phyloP scores from a whole-genome alignment of 2,888 invertebrate genomes.

The Trichacis sp. region DNA sequence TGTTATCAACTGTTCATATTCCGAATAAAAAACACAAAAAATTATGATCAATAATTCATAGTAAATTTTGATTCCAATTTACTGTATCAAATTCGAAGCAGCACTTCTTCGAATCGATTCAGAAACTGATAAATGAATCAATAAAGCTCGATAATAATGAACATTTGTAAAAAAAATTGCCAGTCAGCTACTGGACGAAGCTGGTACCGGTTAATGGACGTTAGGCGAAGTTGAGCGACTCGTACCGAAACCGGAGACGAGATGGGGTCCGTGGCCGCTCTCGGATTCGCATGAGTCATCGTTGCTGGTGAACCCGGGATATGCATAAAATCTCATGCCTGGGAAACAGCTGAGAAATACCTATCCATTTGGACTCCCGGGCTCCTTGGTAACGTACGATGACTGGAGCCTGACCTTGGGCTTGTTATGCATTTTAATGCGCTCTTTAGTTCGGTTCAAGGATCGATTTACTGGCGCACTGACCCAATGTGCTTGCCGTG shows the following conservation, averaged over 20 bases:
- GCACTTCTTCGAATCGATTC: too few relatives aligned
- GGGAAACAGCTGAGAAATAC: slow-evolving; percentile 32
- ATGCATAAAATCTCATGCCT: slow-evolving; percentile 27
- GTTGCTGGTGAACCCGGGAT: slow-evolving; percentile 32
- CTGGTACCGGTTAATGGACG: slow-evolving; percentile 20
- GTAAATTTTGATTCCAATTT: too few relatives aligned
- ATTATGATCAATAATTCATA: too few relatives aligned
- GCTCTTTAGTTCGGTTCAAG: slow-evolving; percentile 34
- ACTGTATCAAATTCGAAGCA: too few relatives aligned
- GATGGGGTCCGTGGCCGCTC: slow-evolving; percentile 7
- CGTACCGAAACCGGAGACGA: slow-evolving; percentile 6
- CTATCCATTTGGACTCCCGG: slow-evolving; percentile 14
- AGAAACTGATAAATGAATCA: too few relatives aligned
- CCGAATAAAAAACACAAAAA: too few relatives aligned
- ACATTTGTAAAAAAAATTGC: too few relatives aligned
- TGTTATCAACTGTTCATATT: too few relatives aligned
- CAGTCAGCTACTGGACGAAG: slow-evolving; percentile 10
- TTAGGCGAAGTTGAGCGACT: neutral
- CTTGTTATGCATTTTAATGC: slow-evolving; percentile 44
- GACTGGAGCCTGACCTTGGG: slow-evolving; percentile 38
- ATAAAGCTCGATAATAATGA: too few relatives aligned
- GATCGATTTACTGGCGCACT: slow-evolving; percentile 42
- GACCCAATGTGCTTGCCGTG: slow-evolving; percentile 35
- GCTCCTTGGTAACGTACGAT: slow-evolving; percentile 26
- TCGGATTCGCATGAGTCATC: slow-evolving; percentile 34